phyloP scores from a whole-genome alignment of 2,888 invertebrate species.

The Agrotis segetum region DNA sequence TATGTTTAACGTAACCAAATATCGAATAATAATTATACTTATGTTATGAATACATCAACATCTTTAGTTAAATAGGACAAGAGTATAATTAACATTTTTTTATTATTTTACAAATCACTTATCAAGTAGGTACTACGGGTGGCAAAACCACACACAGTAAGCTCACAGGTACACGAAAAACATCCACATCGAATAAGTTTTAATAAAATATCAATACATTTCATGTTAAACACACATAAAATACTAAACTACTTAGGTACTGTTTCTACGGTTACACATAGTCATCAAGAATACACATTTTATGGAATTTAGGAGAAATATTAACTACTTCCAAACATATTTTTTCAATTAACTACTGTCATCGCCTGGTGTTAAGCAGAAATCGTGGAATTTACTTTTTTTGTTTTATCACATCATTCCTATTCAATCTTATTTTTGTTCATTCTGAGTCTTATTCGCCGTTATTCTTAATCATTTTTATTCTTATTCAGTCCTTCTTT shows the following conservation, averaged over 20 bases:
- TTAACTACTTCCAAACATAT: not conserved
- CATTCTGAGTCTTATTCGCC: not conserved
- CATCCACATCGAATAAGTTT: not conserved
- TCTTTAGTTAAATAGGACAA: not conserved
- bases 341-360: too few relatives aligned
- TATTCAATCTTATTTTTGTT: not conserved
- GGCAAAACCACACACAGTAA: not conserved
- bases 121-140: not conserved
- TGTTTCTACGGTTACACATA: not conserved
- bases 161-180: not conserved
- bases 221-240: not conserved
- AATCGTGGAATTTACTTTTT: not conserved
- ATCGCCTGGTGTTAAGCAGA: not conserved
- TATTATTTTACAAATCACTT: not conserved
- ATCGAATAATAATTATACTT: not conserved
- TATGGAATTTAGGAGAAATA: not conserved
- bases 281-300: conserved; percentile 20
- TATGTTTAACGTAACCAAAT: not conserved
- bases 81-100: too few relatives aligned
- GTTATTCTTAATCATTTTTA: not conserved
- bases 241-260: not conserved
- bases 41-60: conserved; percentile 4
- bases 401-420: not conserved
- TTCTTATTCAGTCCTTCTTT: not conserved
- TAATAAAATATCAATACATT: conserved; percentile 1